Conservation (phyloP, 2,113 vertebrate genomes). For the Podarcis muralis region DNA sequence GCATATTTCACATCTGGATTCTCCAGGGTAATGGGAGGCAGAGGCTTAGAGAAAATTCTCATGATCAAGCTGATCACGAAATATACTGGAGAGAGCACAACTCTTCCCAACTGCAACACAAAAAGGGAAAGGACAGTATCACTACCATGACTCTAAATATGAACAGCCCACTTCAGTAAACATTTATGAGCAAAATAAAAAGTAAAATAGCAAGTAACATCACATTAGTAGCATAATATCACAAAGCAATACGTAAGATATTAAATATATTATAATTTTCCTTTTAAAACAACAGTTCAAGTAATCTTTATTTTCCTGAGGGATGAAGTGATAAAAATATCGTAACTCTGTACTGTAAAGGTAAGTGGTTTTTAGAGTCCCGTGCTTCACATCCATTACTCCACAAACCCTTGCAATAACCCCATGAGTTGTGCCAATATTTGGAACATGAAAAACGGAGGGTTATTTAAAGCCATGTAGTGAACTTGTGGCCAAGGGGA, state of each 20-base stretch:
- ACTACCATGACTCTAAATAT: neutral
- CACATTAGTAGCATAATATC: neutral
- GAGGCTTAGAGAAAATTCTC: conserved; percentile 63
- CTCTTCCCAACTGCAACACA: conserved; percentile 61
- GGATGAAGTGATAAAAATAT: neutral
- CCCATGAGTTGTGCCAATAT: neutral
- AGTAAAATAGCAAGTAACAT: neutral
- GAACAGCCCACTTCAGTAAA: neutral
- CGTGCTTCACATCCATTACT: neutral
- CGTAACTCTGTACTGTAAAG: neutral
- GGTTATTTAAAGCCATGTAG: neutral
- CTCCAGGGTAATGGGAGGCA: conserved; percentile 68
- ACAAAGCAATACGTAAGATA: no score
- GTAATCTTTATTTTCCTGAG: neutral
- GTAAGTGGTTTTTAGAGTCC: neutral
- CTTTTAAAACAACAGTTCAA: neutral
- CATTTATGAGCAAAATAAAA: neutral
- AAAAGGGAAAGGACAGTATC: neutral
- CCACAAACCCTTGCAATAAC: neutral
- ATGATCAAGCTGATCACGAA: conserved; percentile 64
- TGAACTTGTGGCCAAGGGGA: neutral
- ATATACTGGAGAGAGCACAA: conserved; percentile 61
- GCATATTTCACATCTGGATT: conserved; percentile 72
- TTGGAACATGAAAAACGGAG: neutral
- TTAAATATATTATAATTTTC: neutral